Evolutionary conservation across 2,113 vertebrate species (phyloP).

Genomic region (Oplegnathus fasciatus): DNA sequence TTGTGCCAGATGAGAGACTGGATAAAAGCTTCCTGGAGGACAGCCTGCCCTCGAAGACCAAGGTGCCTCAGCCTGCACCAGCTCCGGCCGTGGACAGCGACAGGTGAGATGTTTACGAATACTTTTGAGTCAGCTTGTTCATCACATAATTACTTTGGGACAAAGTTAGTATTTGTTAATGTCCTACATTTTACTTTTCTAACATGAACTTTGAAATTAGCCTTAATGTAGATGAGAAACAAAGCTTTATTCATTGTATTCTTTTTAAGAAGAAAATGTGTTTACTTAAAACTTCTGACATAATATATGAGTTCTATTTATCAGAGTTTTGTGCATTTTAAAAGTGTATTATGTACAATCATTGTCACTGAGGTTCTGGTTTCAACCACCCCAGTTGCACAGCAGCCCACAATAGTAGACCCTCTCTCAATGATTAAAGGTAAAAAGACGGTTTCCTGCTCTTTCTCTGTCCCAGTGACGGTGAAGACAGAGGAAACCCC

Average conservation of each 20-base stretch:
- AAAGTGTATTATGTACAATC: neutral
- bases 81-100: conserved; percentile 86
- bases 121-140: neutral
- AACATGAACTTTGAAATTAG: neutral
- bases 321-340: neutral
- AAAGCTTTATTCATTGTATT: neutral
- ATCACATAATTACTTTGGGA: neutral
- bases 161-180: neutral
- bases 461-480: conserved; percentile 84
- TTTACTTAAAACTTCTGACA: neutral
- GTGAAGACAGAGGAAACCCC: conserved; percentile 88
- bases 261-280: neutral
- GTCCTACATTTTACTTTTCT: neutral
- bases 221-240: neutral
- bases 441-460: neutral
- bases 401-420: neutral
- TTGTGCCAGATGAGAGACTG: conserved; percentile 92
- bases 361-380: neutral
- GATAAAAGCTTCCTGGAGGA: conserved; percentile 96
- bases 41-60: conserved; percentile 66
- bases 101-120: conserved; percentile 82
- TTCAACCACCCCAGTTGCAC: neutral
- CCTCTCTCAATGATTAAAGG: neutral
- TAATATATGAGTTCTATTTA: neutral
- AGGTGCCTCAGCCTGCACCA: conserved; percentile 30